A percentile compares a stretch with the other conserved stretches of the same genome.
These are phyloP conservation scores for Lagopus leucura DNA, from an alignment of 2,113 vertebrate genomes.

Conservation along the genomic window DNA sequence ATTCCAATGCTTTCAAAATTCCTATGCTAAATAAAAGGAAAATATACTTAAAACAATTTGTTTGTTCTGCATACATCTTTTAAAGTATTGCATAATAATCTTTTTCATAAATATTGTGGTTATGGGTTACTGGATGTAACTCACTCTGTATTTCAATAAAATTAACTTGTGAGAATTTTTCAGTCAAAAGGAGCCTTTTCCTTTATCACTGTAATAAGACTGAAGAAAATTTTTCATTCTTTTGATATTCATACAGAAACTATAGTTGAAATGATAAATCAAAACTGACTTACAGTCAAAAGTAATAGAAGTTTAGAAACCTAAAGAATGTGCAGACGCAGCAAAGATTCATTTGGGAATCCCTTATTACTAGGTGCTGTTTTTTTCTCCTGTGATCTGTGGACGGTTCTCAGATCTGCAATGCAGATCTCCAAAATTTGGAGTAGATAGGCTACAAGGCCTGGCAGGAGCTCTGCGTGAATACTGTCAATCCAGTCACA, in stretches of 20 bases:
- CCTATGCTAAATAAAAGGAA: conserved; percentile 38
- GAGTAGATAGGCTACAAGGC: background rate
- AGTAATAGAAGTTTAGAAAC: conserved; percentile 47
- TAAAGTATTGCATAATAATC: background rate
- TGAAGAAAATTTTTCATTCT: background rate
- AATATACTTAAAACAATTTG: conserved; percentile 17
- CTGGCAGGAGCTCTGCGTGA: conserved; percentile 18
- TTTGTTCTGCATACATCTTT: conserved; percentile 16
- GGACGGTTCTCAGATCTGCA: conserved; percentile 45
- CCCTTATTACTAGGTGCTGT: background rate
- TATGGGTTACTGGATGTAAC: conserved; percentile 3
- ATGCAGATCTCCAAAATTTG: conserved; percentile 42
- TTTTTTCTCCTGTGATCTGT: conserved; percentile 16
- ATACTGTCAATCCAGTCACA: background rate
- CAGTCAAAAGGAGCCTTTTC: background rate
- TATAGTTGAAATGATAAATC: conserved; percentile 39
- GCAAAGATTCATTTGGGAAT: conserved; percentile 60
- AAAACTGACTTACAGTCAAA: conserved; percentile 52
- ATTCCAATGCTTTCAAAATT: conserved; percentile 36
- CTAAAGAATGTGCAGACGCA: conserved; percentile 36
- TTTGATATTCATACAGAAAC: background rate
- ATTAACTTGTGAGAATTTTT: conserved; percentile 13
- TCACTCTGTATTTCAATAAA: background rate
- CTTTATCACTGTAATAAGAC: conserved; percentile 10
- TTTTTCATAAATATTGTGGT: conserved; percentile 38